Evolutionary conservation across 2,113 vertebrate species (phyloP).

Genomic region (Pipra filicauda): DNA sequence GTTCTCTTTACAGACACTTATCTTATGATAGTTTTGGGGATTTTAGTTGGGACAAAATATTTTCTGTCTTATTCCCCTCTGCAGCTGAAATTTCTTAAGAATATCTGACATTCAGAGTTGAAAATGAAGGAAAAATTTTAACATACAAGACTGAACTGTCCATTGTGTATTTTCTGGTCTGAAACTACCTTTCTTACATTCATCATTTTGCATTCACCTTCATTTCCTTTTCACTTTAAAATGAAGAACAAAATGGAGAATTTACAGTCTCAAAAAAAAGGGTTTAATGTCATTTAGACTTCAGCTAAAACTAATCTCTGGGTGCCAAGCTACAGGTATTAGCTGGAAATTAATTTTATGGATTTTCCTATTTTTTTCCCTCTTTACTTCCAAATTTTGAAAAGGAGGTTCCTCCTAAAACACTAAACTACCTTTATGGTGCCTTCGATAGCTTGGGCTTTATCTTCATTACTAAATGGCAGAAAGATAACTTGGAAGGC

Average conservation of each 20-base stretch:
- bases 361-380: background rate
- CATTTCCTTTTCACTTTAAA: background rate
- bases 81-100: background rate
- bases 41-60: background rate
- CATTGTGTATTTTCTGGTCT: background rate
- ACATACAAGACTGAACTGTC: background rate
- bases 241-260: background rate
- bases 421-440: background rate
- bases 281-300: background rate
- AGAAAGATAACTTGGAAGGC: background rate
- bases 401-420: background rate
- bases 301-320: background rate
- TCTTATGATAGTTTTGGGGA: background rate
- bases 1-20: background rate
- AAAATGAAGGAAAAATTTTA: background rate
- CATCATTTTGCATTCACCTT: background rate
- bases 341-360: background rate
- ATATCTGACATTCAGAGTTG: background rate
- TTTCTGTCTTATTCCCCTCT: background rate
- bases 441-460: background rate
- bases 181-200: background rate
- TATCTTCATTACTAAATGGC: background rate
- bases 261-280: background rate
- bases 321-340: background rate
- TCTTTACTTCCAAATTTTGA: background rate